Conservation (phyloP, 2,113 vertebrate genomes). For the Calonectris borealis region DNA sequence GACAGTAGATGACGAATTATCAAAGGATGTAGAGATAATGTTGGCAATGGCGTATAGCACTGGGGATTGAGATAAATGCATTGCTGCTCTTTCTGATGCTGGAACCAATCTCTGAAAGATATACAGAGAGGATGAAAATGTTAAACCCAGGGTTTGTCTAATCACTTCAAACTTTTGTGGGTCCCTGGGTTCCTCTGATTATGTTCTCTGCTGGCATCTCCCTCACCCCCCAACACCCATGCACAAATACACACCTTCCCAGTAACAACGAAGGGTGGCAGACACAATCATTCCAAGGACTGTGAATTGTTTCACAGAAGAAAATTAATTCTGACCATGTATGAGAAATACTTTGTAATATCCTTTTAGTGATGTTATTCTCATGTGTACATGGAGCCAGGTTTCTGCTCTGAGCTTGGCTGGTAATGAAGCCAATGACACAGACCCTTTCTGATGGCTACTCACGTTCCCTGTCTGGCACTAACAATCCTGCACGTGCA, state of each 20-base stretch:
- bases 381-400: too few relatives aligned
- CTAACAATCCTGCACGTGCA: background rate
- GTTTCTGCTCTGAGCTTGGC: background rate
- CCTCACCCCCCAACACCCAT: rapidly evolving
- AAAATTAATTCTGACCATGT: background rate
- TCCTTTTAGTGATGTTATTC: background rate
- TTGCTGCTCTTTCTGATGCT: background rate
- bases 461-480: background rate
- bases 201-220: background rate
- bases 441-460: background rate
- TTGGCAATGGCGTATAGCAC: background rate
- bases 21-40: constrained; percentile 23
- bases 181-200: background rate
- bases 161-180: constrained; percentile 4
- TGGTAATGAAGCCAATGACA: background rate
- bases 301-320: background rate
- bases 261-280: rapidly evolving
- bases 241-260: background rate
- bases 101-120: background rate
- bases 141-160: background rate
- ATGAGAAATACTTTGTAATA: background rate
- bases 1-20: background rate
- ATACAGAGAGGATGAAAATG: background rate
- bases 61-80: constrained; percentile 37
- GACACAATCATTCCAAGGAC: background rate